Base-by-base conservation (phyloP, 2,797 vertebrate species). In the Gephyroberyx darwinii region DNA sequence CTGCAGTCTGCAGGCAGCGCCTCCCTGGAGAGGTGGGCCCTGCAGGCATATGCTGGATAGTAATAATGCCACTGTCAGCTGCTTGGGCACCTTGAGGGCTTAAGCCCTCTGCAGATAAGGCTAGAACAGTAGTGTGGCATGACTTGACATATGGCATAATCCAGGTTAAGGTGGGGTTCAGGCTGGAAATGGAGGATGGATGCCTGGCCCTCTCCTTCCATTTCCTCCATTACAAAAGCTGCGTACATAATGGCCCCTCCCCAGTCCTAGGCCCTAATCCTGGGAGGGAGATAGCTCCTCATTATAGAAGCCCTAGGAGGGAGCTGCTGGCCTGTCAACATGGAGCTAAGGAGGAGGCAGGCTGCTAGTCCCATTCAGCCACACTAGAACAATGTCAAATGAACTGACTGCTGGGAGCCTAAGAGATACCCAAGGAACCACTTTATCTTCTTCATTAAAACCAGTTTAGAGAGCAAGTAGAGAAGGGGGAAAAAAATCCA, bases 361-460 rank as follows among this genome's bases (percentile, higher is more conserved):
- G 31, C 65, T 20, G 70, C 75, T 78, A 57, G 50, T 78, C 56
- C 45, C 70, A 68, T 78, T 81, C 86, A 84, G 84, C 62, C 88
- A 93, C 93, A 94, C 93, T 93, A 82, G 93, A 96, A 94, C 94
- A 95, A 96, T 94, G 94, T 95, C 95, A 93, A 88, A 88, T 94
- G 93, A 96, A 96, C 92, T 94, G 95, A 96, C 95, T 95, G 94
- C 93, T 88, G 93, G 87, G 92, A 94, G 95, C 94, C 93, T 88
- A 90, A 93, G 94, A 95, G 94, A 95, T 93, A 93, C 93, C 93
- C 94, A 93, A 94, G 92, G 92, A 95, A 93, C 81, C 92, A 93
- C 94, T 97, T 97, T 94, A 96, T 96, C 96, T 96, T 96, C 96
- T 96, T 97, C 95, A 97, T 98, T 98, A 97, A 96, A 96, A 95